phyloP scores from a whole-genome alignment of 2,113 vertebrate species.

The Felis chaus region DNA sequence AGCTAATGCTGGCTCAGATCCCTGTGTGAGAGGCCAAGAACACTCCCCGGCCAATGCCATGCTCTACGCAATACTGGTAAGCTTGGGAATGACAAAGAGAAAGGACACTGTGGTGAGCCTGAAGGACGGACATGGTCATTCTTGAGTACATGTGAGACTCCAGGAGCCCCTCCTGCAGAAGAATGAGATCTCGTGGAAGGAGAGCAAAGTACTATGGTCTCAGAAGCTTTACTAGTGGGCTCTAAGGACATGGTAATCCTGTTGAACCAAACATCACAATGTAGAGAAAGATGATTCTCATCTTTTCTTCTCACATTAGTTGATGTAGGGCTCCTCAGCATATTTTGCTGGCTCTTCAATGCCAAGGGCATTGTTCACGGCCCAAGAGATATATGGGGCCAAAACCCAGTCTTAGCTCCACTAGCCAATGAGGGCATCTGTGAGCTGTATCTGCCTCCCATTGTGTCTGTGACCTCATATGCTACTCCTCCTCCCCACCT shows the following conservation, averaged over 20 bases:
- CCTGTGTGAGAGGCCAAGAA: neutral
- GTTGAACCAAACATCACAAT: neutral
- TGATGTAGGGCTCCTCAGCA: neutral
- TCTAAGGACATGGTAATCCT: neutral
- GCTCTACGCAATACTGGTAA: neutral
- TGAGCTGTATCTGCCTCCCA: neutral
- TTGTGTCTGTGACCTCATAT: neutral
- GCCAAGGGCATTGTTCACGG: neutral
- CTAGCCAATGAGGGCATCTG: neutral
- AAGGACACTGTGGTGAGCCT: neutral
- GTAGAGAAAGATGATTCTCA: neutral
- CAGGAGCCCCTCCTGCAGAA: neutral
- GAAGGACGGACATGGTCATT: fast-evolving
- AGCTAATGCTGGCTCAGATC: neutral
- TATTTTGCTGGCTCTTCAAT: neutral
- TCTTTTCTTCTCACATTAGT: neutral
- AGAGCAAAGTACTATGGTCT: neutral
- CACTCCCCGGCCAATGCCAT: no score
- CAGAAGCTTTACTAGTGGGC: neutral
- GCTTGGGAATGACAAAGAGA: neutral
- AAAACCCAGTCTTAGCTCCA: neutral
- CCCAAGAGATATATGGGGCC: neutral
- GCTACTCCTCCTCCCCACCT: no score
- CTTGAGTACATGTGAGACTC: neutral
- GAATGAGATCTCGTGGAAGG: neutral